Evolutionary conservation across 2,797 vertebrate genomes (phyloP), one percentile per base, ranked within the genome.

Genomic region (Macrochelys suwanniensis): DNA sequence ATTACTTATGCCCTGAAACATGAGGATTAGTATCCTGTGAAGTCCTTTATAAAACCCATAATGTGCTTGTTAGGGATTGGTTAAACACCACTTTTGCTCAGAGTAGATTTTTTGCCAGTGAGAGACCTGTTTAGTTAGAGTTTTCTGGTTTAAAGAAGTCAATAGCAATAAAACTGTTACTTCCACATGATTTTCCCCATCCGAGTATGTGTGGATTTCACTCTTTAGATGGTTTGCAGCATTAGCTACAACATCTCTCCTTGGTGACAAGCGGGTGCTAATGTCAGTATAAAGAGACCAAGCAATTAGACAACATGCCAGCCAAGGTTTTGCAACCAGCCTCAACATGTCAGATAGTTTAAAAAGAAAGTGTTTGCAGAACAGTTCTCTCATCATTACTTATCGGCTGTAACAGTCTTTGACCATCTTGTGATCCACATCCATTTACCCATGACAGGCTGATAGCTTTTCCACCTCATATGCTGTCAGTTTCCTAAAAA

Each of bases 401-500:
- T 84, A 19, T 89, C 80, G 87, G 84, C 89, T 92, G 78, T 74
- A 87, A 56, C 68, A 21, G 28, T 65, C 12, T 28, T 82, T 80
- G 49, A 95, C 33, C 37, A 91, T 87, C 84, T 92, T 95, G 90
- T 97, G 91, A 89, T 95, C 84, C 0, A 56, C 82, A 89, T 86
- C 53, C n/a, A 59, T 78, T 93, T 93, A 96, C 87, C 95, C 88
- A 76, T 82, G 94, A 84, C n/a, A 80, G 9, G 17, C 37, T 94
- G 74, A 25, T 50, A 81, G 31, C 78, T 96, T 94, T 89, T 56
- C 74, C n/a, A 26, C 84, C 74, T 83, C 1, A 23, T 89, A 54
- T 47, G 6, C 57, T 95, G 94, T 94, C 92, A 95, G 33, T 90
- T 89, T 95, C 51, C 68, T 74, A 89, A 91, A 93, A 95, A 88